Evolutionary conservation across 2,797 vertebrate species (phyloP), one percentile per base, ranked within the genome.

Genomic region (Sebastes miniatus): DNA sequence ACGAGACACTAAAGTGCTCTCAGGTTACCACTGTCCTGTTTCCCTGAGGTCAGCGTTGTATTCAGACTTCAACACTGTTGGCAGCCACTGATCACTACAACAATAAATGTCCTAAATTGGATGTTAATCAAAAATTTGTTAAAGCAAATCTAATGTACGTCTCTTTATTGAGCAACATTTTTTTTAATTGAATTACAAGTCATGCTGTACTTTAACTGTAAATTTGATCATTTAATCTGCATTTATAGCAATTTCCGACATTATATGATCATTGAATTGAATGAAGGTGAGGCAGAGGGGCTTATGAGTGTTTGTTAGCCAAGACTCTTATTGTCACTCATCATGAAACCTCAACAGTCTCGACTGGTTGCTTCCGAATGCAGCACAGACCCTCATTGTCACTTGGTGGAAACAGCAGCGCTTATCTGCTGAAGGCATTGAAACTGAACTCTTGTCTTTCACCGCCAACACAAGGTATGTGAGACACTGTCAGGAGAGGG

Each of bases 341-440:
- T 88, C 74, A 14, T 64, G 47, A 72, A 86, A 86, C 65, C 56
- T 83, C 75, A 83, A 34, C 73, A 65, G 69, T 77, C 83, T 87
- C 80, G 69, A 69, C 75, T 73, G 73, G 58, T 59, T 71, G 61
- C 83, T 80, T 88, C 83, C 63, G 68, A 73, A 47, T 39, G 73
- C 54, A 76, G 64, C 79, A 92, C 90, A 92, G 83, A 77, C 78
- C 22, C 68, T 83, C 72, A 85, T 92, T 92, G 90, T 92, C 73
- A 63, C 68, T 29, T 67, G 76, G 61, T 71, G 71, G 79, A 90
- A 87, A 87, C 70, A 25, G 77, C 54, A 47, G 73, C 5, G n/a
- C 81, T 79, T 87, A 86, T 92, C 89, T 64, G 82, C 89, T 62
- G 36, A 32, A 70, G 84, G 87, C 88, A 85, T 13, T 83, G 89